Base-by-base conservation (phyloP, 2,888 invertebrate species). In the Drosophila multiciliata region DNA sequence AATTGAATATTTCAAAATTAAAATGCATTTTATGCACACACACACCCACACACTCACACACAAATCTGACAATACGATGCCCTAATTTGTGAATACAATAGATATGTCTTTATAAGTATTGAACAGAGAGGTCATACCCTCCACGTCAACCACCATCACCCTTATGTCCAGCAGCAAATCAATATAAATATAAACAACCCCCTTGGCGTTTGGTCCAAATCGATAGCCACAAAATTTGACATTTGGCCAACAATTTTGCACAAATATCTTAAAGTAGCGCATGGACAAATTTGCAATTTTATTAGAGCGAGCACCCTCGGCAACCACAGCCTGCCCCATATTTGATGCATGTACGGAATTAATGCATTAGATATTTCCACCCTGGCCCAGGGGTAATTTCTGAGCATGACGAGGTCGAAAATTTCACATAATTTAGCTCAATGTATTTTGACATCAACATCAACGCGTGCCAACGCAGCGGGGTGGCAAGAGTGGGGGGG, bases 181-280 rank as follows among this genome's bases (percentile, higher is more conserved):
- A 87, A 68, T 66, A 64, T 23, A 53, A 38, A 58, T 57, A 45
- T 29, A 70, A 57, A 23, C 71, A 73, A 23, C 59, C 63, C 65
- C 63, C 67, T n/a, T 53, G 33, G 50, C 60, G 66, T 35, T 67
- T 48, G 52, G 23, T n/a, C 73, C 66, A 68, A 89, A 87, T 90
- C 90, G 81, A 87, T 90, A 75, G 74, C 78, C 83, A 50, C 90
- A 78, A 86, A 90, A 83, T 86, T 88, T 80, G 87, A 89, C 90
- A 87, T 86, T 88, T 90, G 89, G 79, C 80, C 89, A 83, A 81
- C 78, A 77, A 86, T 73, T 78, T 66, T 59, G 70, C 66, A 63
- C 42, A 73, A 84, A 62, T 61, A 65, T 70, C 78, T 85, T 80
- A 73, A 82, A 75, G 73, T 57, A 62, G 66, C 54, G 60, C 62